Conservation (phyloP, 2,113 vertebrate species). For the Ailurus styani region DNA sequence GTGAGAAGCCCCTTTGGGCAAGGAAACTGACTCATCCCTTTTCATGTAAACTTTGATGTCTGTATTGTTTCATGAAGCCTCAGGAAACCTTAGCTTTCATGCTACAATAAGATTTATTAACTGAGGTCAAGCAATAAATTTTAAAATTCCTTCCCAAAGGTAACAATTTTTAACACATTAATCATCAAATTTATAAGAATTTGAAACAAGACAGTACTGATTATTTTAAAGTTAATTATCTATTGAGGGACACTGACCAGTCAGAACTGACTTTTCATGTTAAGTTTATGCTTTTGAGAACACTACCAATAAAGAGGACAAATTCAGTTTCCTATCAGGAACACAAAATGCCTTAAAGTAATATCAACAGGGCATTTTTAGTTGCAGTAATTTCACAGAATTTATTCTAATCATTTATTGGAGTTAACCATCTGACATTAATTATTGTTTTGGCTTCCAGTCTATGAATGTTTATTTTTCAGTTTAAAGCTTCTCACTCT, state of each 20-base stretch:
- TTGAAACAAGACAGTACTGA: conserved; percentile 47
- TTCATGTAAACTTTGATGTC: conserved; percentile 88
- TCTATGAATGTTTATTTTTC: conserved; percentile 92
- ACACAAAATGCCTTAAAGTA: conserved; percentile 79
- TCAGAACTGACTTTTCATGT: conserved; percentile 52
- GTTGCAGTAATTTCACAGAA: conserved; percentile 86
- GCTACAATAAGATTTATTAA: conserved; percentile 85
- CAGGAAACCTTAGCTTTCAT: conserved; percentile 79
- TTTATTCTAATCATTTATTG: conserved; percentile 91
- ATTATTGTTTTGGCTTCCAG: conserved; percentile 92
- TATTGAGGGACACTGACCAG: conserved; percentile 36
- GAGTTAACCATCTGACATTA: conserved; percentile 89
- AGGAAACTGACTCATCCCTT: conserved; percentile 90
- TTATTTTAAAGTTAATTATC: conserved; percentile 58
- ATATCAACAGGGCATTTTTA: conserved; percentile 83
- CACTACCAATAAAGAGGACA: conserved; percentile 66
- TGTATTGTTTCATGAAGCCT: conserved; percentile 80
- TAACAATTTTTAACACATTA: conserved; percentile 82
- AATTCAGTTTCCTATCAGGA: conserved; percentile 73
- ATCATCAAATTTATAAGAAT: conserved; percentile 80
- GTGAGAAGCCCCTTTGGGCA: conserved; percentile 87
- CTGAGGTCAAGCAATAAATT: conserved; percentile 75
- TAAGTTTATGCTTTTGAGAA: conserved; percentile 64
- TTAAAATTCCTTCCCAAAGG: conserved; percentile 75
- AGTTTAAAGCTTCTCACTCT: conserved; percentile 92